phyloP scores from a whole-genome alignment of 2,113 vertebrate genomes.

The Brachionichthys hirsutus region DNA sequence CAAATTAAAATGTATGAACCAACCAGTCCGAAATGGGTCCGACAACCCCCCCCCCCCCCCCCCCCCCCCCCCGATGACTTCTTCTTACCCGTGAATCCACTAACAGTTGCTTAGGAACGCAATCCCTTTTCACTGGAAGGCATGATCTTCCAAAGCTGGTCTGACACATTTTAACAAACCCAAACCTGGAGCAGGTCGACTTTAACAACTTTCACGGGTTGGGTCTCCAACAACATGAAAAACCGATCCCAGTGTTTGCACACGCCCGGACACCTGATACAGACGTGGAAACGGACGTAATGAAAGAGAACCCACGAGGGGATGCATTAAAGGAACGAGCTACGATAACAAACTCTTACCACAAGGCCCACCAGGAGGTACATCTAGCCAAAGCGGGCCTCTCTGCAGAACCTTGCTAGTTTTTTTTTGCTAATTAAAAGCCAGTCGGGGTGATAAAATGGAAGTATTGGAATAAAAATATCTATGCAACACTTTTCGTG shows the following conservation, averaged over 20 bases:
- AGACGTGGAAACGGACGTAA: conserved; percentile 27
- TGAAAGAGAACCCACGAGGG: conserved; percentile 43
- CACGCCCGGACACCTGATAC: conserved; percentile 62
- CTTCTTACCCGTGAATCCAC: no score
- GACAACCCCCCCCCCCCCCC: no score
- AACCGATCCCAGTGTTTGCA: conserved; percentile 40
- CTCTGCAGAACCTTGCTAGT: conserved; percentile 2
- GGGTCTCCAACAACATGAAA: conserved; percentile 43
- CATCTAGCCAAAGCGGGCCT: conserved; percentile 7
- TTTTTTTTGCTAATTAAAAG: background rate
- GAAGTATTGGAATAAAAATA: background rate
- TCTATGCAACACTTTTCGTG: background rate
- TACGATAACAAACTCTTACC: conserved; percentile 41
- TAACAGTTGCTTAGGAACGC: background rate
- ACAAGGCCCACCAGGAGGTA: conserved; percentile 13
- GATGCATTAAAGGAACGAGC: conserved; percentile 42
- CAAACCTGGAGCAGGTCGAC: background rate
- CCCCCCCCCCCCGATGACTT: no score
- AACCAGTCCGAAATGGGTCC: conserved; percentile 10
- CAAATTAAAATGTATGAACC: conserved; percentile 15
- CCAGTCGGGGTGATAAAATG: no score
- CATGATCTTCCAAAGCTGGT: background rate
- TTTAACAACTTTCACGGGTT: conserved; percentile 13
- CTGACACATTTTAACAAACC: conserved; percentile 3
- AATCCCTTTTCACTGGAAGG: background rate